Base-by-base conservation (phyloP, 2,113 vertebrate genomes). In the Mormyrus lacerda region DNA sequence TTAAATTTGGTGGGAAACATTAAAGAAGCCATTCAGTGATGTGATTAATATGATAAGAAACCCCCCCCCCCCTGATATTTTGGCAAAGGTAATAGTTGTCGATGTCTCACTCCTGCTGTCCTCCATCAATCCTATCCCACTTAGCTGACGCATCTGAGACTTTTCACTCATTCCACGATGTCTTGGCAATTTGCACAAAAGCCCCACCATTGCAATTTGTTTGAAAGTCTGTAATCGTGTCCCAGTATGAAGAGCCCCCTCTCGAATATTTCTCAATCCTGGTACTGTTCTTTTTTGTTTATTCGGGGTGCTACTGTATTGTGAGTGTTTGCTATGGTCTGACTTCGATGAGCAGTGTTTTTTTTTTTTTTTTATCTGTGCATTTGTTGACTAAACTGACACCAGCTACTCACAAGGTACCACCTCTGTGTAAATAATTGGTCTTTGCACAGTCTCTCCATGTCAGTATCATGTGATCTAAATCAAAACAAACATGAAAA, bases 391-490 rank as follows among this genome's bases (percentile, higher is more conserved):
- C 89, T 88, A 48, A 82, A 91, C 55, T 47, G 91, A 92, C 94
- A 94, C 94, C 94, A 94, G 92, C 94, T 94, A 93, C 91, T 92
- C 93, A 94, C 93, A 94, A 90, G 88, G 84, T 93, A 92, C 93
- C 93, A 93, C 93, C 47, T 88, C 88, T 95, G 92, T 96, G 94
- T 95, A 92, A 87, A 92, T 93, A 95, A 95, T 92, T 94, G 94
- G 94, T 96, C 93, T 95, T 96, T 96, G 95, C 95, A 95, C 95
- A 96, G 93, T 95, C 92, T 94, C 94, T 95, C 92, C 90, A 93
- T 94, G 95, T 96, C 93, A 58, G 94, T 95, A 91, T 94, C 91
- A 90, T 95, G 95, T 95, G 92, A 94, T 94, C 93, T 94, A 92
- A 91, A 88, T 86, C 44, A 89, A 90, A 91, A 88, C 50, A 87